Percentiles rank a stretch among this genome's conserved stretches.
Evolutionary conservation across 1,140 invertebrate genomes (phyloP).

Genomic region (Nomia melanderi): DNA sequence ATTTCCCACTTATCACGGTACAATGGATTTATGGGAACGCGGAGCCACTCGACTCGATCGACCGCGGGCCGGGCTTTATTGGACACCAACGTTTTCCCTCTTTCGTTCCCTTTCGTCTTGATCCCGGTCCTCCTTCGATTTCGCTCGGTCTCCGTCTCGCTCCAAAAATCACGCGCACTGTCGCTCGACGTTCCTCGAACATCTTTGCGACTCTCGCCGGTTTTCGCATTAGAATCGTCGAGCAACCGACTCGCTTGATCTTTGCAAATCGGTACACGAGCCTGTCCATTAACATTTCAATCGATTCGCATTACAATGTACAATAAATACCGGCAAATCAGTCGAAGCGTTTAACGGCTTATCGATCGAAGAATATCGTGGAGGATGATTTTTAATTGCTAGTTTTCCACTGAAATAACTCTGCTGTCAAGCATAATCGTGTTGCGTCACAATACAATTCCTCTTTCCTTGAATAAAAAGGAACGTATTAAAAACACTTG

Average conservation of each 20-base stretch:
- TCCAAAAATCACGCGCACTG: slow-evolving; percentile 49
- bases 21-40: slow-evolving; percentile 37
- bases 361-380: too few species aligned
- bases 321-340: too few species aligned
- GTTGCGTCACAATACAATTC: background rate
- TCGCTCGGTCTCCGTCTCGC: slow-evolving; percentile 42
- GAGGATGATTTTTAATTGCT: too few species aligned
- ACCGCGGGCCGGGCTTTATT: slow-evolving; percentile 1
- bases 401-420: too few species aligned
- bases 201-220: too few species aligned
- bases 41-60: slow-evolving; percentile 10
- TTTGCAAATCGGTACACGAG: too few species aligned
- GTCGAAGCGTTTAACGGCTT: background rate
- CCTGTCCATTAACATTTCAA: too few species aligned
- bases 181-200: slow-evolving; percentile 5
- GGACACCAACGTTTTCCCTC: background rate
- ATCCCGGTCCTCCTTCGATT: background rate
- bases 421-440: too few species aligned
- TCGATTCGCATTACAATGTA: too few species aligned
- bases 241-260: too few species aligned
- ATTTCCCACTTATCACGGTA: slow-evolving; percentile 45
- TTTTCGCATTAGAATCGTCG: too few species aligned
- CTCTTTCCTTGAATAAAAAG: background rate
- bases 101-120: slow-evolving; percentile 4
- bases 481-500: background rate